Evolutionary conservation across 2,113 vertebrate species (phyloP).

Genomic region (Ictalurus punctatus): DNA sequence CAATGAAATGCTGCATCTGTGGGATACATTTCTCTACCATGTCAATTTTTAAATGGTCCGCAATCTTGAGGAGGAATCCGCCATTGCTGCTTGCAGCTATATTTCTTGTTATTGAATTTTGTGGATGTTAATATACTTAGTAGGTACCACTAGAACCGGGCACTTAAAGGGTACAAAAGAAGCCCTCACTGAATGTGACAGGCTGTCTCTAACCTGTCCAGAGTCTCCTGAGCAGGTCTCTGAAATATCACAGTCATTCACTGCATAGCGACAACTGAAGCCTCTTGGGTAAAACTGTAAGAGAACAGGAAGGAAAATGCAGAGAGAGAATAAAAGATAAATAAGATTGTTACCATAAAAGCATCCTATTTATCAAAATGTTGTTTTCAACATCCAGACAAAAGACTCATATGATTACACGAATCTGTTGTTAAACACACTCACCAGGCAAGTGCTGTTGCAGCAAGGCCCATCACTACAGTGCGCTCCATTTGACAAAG

Average conservation of each 20-base stretch:
- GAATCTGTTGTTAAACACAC: neutral
- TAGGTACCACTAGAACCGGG: neutral
- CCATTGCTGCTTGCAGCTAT: no score
- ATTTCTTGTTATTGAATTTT: neutral
- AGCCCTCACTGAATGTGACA: neutral
- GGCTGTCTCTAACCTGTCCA: constrained; percentile 82
- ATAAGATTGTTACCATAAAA: neutral
- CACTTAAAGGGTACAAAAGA: neutral
- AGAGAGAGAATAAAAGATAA: neutral
- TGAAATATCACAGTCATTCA: constrained; percentile 94
- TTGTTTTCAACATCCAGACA: neutral
- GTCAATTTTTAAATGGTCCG: no score
- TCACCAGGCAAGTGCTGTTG: constrained; percentile 84
- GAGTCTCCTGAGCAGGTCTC: constrained; percentile 95
- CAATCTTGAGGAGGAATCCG: no score
- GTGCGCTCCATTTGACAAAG: constrained; percentile 92
- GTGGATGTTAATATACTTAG: neutral
- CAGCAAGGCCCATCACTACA: constrained; percentile 97
- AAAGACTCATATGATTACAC: neutral
- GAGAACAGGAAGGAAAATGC: constrained; percentile 29
- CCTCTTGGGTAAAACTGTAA: constrained; percentile 90
- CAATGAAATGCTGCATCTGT: no score
- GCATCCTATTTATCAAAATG: neutral
- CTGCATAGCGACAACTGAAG: constrained; percentile 88
- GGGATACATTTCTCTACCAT: no score